These are phyloP conservation scores for Meloe dianella DNA, from an alignment of 2,888 invertebrate species.

Conservation along the genomic window DNA sequence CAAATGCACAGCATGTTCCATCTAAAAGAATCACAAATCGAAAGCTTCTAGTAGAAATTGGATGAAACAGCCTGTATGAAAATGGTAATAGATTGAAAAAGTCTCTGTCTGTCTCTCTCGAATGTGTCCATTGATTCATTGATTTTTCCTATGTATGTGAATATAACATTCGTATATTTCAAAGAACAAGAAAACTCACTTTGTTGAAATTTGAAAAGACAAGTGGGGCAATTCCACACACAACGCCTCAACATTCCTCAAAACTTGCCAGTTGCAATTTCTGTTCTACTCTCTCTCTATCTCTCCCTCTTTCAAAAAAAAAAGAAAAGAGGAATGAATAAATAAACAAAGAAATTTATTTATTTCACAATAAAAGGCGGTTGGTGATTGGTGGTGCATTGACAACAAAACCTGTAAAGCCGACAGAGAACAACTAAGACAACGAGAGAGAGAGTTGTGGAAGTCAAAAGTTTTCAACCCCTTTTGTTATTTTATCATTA, in stretches of 20 bases:
- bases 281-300: too few relatives aligned
- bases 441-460: neutral
- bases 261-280: too few relatives aligned
- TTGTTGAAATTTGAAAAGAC: neutral
- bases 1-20: too few relatives aligned
- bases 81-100: neutral
- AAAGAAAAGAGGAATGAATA: too few relatives aligned
- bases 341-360: neutral
- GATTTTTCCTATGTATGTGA: neutral
- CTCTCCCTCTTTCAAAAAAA: too few relatives aligned
- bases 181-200: slow-evolving; percentile 3
- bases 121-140: too few relatives aligned
- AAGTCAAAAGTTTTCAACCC: neutral
- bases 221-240: too few relatives aligned
- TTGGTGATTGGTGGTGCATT: neutral
- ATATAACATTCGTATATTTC: neutral
- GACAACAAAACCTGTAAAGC: neutral
- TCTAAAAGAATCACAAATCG: too few relatives aligned
- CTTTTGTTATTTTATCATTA: slow-evolving; percentile 10
- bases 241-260: neutral
- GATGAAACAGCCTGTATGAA: neutral
- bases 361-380: neutral
- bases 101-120: neutral
- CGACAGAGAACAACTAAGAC: neutral
- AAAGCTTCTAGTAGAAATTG: too few relatives aligned